Base-by-base conservation (phyloP, 2,113 vertebrate species). In the Pollachius pollachius region DNA sequence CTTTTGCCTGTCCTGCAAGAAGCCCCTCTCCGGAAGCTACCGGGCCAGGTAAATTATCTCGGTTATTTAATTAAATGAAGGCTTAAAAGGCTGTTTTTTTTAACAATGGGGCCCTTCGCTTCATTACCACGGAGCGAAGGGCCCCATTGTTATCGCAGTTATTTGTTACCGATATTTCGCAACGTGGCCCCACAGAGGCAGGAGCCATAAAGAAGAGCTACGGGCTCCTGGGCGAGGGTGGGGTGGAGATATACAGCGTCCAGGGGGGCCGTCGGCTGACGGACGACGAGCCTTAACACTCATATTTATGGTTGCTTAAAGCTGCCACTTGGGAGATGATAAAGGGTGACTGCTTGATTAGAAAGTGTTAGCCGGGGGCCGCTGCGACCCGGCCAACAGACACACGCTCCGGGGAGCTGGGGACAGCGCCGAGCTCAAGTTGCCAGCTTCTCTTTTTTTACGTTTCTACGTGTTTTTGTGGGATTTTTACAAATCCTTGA, bases 301-400 rank as follows among this genome's bases (percentile, higher is more conserved):
- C 70, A 86, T 90, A 89, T 91, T 90, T 90, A 90, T 86, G 82
- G 81, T 78, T 86, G 86, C 86, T 89, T 89, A 85, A 88, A 88
- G 81, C 75, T 75, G 85, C 81, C 89, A 78, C 76, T 70, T 71
- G 70, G 30, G 56, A 81, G 79, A 89, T 88, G 89, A 90, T 84
- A 73, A 83, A 88, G 81, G 78, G 84, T 87, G 84, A 86, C 80
- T 62, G 69, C 83, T 86, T 90, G 89, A 90, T 90, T 88, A 87
- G 85, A 87, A 87, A 82, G 78, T 84, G 83, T 78, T 73, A 67
- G 74, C 86, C 83, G 18, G 67, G 72, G 79, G 69, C 83, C 64
- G 65, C 56, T 61, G 65, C 78, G 81, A 87, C 79, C 77, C 17
- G 19, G 15, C 69, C 82, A 70, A 61, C 48, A 77, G 69, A 65